Evolutionary conservation across 2,797 vertebrate genomes (phyloP), one percentile per base, ranked within the genome.

Genomic region (Fistularia commersonii): DNA sequence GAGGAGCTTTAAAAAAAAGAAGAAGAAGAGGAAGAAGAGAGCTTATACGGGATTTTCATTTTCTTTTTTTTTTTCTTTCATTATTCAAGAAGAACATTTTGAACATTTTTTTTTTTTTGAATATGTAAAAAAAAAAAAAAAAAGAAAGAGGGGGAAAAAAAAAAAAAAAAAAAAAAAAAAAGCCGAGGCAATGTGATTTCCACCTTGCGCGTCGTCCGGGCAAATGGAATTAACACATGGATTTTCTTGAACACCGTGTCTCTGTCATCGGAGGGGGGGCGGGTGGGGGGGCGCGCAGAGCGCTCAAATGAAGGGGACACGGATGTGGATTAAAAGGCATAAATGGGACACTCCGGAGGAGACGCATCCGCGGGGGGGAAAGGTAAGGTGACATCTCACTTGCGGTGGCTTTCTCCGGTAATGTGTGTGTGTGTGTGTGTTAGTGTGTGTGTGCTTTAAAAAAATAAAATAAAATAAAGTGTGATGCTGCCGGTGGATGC

Each of bases 221-320:
- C 53, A 76, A 80, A 84, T 80, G 85, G 87, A 86, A 85, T 85
- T 84, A 85, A 83, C 72, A 66, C 65, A 83, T 84, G 84, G 85
- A 84, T 87, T 78, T 79, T 79, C 76, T 78, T 77, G 71, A 68
- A 69, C 71, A 15, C 74, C 51, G 72, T 67, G 54, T 11, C 59
- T 61, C 69, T 38, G 62, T 37, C 61, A 3, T 15, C 11, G 56
- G 31, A 50, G 11, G 34, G 8, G 34, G 34, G 34, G 34, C 34
- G 8, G 34, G 6, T 8, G n/a, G n/a, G n/a, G n/a, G n/a, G n/a
- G n/a, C n/a, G n/a, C n/a, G n/a, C n/a, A n/a, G n/a, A 35, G 77
- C 83, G 76, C 80, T 67, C 80, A 80, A 66, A 78, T 82, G 79
- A 85, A 78, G 70, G 71, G 69, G 69, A 65, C 69, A 77, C 82